Base-by-base conservation (phyloP, 1,140 invertebrate species). In the Listronotus bonariensis region DNA sequence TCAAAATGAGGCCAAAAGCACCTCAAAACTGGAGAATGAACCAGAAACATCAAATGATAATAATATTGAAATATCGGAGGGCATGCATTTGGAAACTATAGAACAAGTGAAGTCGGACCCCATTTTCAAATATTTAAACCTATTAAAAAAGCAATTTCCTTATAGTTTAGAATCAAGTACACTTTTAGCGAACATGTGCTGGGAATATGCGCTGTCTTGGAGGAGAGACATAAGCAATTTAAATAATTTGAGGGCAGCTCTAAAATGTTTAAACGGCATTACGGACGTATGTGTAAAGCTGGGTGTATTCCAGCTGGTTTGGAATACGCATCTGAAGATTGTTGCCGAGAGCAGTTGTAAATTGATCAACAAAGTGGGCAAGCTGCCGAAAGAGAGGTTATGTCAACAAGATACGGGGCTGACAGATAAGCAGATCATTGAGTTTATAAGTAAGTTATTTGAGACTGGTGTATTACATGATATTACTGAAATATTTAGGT, bases 171-270 rank as follows among this genome's bases (percentile, higher is more conserved):
- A 89, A 20, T 85, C 88, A 32, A 88, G 89, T 71, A 86, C 90
- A 34, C 77, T 97, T 31, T 79, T 96, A 36, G 86, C 89, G 10
- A 94, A 96, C 78, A 88, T 95, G 82, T 88, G 87, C 69, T 97
- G 94, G 95, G 93, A 96, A 76, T 93, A 92, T 79, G 86, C 91
- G 59, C 84, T 91, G 65, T 84, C 85, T 53, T 97, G 94, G 94
- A 89, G 90, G 76, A 92, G 90, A 78, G 86, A 89, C 69, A 85
- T 89, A 60, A 83, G 88, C 48, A 82, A 85, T 55, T 80, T 90
- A n/a, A 78, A 84, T 14, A 79, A 85, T 68, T 79, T 93, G 3
- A 79, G 86, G 64, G 84, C 87, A 10, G 85, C 87, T 0, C 70
- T 92, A 1, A 77, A 78, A 41, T 89, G 86, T 73, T 76, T 90